phyloP scores from a whole-genome alignment of 2,797 vertebrate genomes.

The Manis javanica region DNA sequence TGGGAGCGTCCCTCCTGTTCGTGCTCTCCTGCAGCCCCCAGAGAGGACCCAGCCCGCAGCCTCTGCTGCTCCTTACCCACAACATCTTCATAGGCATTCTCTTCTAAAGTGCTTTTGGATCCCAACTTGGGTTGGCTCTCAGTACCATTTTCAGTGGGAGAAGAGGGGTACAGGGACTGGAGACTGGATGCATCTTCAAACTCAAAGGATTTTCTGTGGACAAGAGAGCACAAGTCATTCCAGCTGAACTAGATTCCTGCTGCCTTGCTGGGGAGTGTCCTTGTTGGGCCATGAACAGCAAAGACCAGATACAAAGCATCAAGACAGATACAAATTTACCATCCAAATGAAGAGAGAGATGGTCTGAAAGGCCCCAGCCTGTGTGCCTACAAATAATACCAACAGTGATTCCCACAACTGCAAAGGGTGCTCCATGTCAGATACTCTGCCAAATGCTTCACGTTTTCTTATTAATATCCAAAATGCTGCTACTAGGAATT shows the following conservation, averaged over 20 bases:
- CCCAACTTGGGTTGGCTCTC: conserved; percentile 91
- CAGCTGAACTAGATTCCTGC: neutral
- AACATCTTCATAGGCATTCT: conserved; percentile 99
- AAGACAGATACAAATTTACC: neutral
- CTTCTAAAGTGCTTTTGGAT: conserved; percentile 98
- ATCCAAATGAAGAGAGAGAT: neutral
- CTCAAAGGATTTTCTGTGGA: conserved; percentile 94
- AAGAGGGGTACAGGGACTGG: conserved; percentile 92
- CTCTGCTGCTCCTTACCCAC: conserved; percentile 91
- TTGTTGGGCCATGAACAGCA: neutral
- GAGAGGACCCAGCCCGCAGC: neutral
- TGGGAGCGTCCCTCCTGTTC: neutral
- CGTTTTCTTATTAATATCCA: neutral
- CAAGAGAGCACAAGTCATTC: conserved; percentile 64
- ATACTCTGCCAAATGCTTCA: neutral
- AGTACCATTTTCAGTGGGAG: conserved; percentile 96
- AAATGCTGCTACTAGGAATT: neutral
- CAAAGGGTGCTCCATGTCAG: neutral
- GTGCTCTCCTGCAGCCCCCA: neutral
- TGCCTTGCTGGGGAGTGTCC: neutral
- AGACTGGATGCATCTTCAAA: conserved; percentile 94
- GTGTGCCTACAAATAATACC: neutral
- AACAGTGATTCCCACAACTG: neutral
- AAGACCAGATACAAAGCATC: neutral
- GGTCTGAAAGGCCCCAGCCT: neutral